Evolutionary conservation across 2,888 invertebrate genomes (phyloP).

Genomic region (Eugnorisma glareosa): DNA sequence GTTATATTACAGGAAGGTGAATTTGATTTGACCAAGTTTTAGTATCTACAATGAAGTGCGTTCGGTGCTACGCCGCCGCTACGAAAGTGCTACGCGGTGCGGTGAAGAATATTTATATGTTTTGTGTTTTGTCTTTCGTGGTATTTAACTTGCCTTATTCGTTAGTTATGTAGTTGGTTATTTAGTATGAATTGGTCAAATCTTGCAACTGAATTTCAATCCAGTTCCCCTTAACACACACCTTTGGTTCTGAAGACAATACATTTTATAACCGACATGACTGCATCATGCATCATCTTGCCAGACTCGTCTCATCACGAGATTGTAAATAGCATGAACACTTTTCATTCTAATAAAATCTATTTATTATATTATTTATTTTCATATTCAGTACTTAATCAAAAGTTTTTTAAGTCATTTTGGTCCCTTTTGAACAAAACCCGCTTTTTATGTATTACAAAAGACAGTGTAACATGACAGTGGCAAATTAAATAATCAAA

Average conservation of each 20-base stretch:
- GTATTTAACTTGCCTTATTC: not conserved
- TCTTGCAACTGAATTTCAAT: not conserved
- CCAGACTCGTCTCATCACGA: not conserved
- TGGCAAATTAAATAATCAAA: not conserved
- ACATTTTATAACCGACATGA: not conserved
- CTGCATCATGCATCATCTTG: not conserved
- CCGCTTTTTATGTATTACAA: not conserved
- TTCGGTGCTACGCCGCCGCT: conserved; percentile 47
- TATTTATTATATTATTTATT: not conserved
- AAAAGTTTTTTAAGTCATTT: not conserved
- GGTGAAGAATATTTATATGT: not conserved
- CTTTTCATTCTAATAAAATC: not conserved
- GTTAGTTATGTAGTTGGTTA: not conserved
- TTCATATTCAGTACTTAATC: not conserved
- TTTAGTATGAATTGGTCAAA: not conserved
- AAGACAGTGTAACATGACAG: not conserved
- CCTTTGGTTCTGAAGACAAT: not conserved
- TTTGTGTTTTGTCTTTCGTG: not conserved
- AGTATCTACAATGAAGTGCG: not conserved
- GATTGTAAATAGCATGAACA: not conserved
- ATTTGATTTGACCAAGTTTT: not conserved
- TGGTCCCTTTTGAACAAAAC: not conserved
- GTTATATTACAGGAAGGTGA: not conserved
- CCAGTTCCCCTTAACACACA: not conserved
- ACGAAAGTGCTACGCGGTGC: conserved; percentile 47